These are phyloP conservation scores for Folsomia manolachei DNA, from an alignment of 2,888 invertebrate genomes.

Conservation along the genomic window DNA sequence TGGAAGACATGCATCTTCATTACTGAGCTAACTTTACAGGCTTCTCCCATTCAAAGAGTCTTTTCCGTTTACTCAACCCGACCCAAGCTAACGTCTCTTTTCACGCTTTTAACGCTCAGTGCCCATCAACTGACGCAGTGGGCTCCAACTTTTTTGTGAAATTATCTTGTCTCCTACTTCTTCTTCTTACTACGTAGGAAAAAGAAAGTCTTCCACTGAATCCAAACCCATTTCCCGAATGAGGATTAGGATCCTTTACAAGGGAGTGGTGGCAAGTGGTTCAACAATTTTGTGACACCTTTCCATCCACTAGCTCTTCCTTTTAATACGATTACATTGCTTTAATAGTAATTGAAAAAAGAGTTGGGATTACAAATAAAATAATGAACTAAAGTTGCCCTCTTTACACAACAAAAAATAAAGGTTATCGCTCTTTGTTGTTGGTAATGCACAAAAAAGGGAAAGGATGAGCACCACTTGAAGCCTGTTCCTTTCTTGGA, in stretches of 20 bases:
- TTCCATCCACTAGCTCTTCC: too few relatives aligned
- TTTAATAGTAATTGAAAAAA: too few relatives aligned
- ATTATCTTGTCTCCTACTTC: background rate
- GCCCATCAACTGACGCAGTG: background rate
- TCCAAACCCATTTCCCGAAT: background rate
- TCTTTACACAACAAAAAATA: too few relatives aligned
- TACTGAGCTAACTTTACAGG: background rate
- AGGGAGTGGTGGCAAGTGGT: background rate
- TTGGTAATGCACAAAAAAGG: too few relatives aligned
- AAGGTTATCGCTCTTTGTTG: too few relatives aligned
- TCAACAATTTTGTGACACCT: too few relatives aligned
- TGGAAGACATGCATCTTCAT: slow-evolving; percentile 16
- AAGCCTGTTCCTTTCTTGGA: too few relatives aligned
- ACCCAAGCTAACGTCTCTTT: background rate
- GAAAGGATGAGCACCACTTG: too few relatives aligned
- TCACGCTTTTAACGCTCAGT: background rate
- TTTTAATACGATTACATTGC: too few relatives aligned
- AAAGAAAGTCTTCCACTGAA: background rate
- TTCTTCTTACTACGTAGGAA: too few relatives aligned
- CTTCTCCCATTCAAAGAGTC: background rate
- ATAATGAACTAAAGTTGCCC: too few relatives aligned
- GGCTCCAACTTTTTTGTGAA: background rate
- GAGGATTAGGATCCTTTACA: background rate
- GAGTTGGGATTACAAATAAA: too few relatives aligned
- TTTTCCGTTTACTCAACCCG: background rate